These are phyloP conservation scores for Schizopygopsis malacanthus DNA, from an alignment of 2,797 vertebrate species.

Conservation along the genomic window DNA sequence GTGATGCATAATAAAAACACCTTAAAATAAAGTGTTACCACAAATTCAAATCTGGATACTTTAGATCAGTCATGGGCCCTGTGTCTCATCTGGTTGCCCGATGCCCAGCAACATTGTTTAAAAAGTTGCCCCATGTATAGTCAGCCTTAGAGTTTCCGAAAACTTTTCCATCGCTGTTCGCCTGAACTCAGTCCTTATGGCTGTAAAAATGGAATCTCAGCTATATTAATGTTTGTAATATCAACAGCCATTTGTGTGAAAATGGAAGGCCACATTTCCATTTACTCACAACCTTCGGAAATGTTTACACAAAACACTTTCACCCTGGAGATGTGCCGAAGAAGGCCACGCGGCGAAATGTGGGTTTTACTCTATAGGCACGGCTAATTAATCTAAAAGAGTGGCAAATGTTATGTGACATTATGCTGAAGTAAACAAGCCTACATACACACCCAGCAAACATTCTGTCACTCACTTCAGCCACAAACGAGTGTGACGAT, in stretches of 20 bases:
- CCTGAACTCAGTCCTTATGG: background rate
- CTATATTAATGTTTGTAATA: background rate
- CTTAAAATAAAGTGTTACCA: too few species aligned
- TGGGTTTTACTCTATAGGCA: slow-evolving; percentile 14
- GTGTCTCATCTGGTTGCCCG: too few species aligned
- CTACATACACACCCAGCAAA: slow-evolving; percentile 19
- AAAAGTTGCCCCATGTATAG: background rate
- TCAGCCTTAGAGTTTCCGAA: background rate
- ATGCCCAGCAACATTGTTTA: background rate
- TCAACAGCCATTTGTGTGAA: background rate
- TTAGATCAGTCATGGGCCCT: too few species aligned
- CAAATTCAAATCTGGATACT: too few species aligned
- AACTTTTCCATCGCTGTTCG: background rate
- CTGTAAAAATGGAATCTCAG: background rate
- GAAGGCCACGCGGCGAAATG: slow-evolving; percentile 17
- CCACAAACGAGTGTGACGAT: background rate
- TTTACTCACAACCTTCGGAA: slow-evolving; percentile 35
- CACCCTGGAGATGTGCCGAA: slow-evolving; percentile 40
- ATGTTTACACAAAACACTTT: slow-evolving; percentile 53
- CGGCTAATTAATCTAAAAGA: slow-evolving; percentile 31
- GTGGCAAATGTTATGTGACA: slow-evolving; percentile 25
- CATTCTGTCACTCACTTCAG: slow-evolving; percentile 22
- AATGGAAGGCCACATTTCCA: background rate
- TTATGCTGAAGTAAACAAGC: slow-evolving; percentile 49
- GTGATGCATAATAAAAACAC: too few species aligned